phyloP scores from a whole-genome alignment of 2,888 invertebrate genomes.

The Blomia tropicalis region DNA sequence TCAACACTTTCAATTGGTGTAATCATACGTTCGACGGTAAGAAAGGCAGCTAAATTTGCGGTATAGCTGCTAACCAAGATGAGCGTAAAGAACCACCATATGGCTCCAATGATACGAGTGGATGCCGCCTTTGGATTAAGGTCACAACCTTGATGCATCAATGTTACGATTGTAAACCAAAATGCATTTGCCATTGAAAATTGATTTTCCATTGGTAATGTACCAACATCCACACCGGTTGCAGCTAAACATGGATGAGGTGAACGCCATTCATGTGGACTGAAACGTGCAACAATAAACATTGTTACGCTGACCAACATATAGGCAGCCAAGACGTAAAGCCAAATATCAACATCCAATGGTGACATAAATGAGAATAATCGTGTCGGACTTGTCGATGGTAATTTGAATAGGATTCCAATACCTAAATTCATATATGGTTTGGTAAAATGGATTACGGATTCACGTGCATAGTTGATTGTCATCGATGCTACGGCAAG shows the following conservation, averaged over 20 bases:
- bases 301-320: constrained; percentile 78
- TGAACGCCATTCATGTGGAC: constrained; percentile 50
- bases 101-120: constrained; percentile 83
- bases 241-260: constrained; percentile 33
- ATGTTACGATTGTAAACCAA: constrained; percentile 90
- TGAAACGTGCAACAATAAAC: constrained; percentile 88
- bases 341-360: constrained; percentile 79
- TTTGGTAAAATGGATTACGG: constrained; percentile 87
- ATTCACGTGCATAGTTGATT: constrained; percentile 88
- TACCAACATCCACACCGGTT: constrained; percentile 38
- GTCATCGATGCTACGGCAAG: constrained; percentile 92
- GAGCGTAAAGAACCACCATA: constrained; percentile 99
- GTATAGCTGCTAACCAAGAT: constrained; percentile 93
- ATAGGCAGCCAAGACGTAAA: constrained; percentile 78
- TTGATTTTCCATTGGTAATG: constrained; percentile 58
- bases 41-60: constrained; percentile 87
- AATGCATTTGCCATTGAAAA: constrained; percentile 50
- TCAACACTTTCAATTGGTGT: constrained; percentile 88
- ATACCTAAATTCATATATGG: constrained; percentile 92
- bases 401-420: constrained; percentile 83
- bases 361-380: constrained; percentile 91
- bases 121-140: constrained; percentile 53
- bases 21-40: constrained; percentile 88
- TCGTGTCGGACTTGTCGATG: constrained; percentile 67
- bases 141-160: constrained; percentile 80